Base-by-base conservation (phyloP, 1,140 invertebrate species). In the Acromyrmex heyeri region DNA sequence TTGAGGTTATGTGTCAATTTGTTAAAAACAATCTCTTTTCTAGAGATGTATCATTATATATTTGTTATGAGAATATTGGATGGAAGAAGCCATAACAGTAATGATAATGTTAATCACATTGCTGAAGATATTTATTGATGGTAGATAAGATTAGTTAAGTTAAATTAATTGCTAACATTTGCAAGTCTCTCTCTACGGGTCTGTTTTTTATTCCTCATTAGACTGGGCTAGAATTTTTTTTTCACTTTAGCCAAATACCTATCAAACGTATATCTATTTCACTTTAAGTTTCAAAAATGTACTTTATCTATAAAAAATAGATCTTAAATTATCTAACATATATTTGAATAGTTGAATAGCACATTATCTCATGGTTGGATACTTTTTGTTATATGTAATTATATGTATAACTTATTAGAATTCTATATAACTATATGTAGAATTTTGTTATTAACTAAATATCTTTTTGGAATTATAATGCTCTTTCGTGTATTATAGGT, bases 401-500 rank as follows among this genome's bases (percentile, higher is more conserved):
- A n/a, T n/a, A 30, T 10, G 10, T 69, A 48, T 27, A 27, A 27
- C 2, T 27, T 27, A 48, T n/a, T 55, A 55, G 5, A 55, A 55
- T 55, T 55, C 5, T 55, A 6, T n/a, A n/a, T 18, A n/a, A 16
- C 8, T 16, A 16, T 53, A 53, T 16, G 21, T 44, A 38, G 38
- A 38, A 75, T 14, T 55, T 18, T 30, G 18, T 67, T 79, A 16
- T 27, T 38, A 62, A 3, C 1, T 21, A 14, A 24, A 65, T 38
- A 6, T 64, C 21, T 79, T 8, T 44, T 44, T 77, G 72, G 57
- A 75, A 6, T 85, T 81, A 86, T 88, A 73, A 69, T 34, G 87
- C 85, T 89, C 87, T 92, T 2, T 69, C 3, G 10, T 50, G 0
- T 27, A 27, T 93, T 92, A 57, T 93, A 98, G 98, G 97, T 99